These are phyloP conservation scores for Karalla daura DNA, from an alignment of 2,797 vertebrate species.

Conservation along the genomic window DNA sequence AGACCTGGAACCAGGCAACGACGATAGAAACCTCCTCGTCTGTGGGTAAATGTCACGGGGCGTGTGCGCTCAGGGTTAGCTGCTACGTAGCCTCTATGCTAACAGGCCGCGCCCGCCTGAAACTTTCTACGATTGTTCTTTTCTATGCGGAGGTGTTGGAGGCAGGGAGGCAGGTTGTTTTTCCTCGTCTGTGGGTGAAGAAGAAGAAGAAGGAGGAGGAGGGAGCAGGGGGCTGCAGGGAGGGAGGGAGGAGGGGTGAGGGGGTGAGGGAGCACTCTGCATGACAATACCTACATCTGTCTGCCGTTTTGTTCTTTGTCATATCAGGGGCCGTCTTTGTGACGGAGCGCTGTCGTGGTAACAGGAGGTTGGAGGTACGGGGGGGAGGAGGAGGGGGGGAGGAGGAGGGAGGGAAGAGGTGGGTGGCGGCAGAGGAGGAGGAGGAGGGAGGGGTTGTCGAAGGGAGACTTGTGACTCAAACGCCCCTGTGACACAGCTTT, in stretches of 20 bases:
- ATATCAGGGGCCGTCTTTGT: slow-evolving; percentile 89
- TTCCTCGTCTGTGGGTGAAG: slow-evolving; percentile 33
- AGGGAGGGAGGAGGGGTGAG: slow-evolving; percentile 6
- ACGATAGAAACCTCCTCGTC: too few relatives aligned
- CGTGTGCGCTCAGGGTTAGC: too few relatives aligned
- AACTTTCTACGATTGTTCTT: slow-evolving; percentile 44
- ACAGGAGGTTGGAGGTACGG: slow-evolving; percentile 93
- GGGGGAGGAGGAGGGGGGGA: slow-evolving; percentile 83
- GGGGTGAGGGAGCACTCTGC: slow-evolving; percentile 81
- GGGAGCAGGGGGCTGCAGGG: neutral
- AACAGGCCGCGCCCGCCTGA: too few relatives aligned
- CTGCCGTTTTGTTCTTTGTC: slow-evolving; percentile 92
- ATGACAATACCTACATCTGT: slow-evolving; percentile 99
- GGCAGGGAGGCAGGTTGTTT: slow-evolving; percentile 51
- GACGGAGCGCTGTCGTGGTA: slow-evolving; percentile 91
- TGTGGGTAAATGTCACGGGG: too few relatives aligned
- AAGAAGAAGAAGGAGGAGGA: slow-evolving; percentile 52
- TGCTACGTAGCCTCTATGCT: too few relatives aligned
- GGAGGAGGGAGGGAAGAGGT: slow-evolving; percentile 83
- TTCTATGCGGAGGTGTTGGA: slow-evolving; percentile 53
- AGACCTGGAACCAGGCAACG: too few relatives aligned
- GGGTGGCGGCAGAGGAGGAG: slow-evolving; percentile 77
- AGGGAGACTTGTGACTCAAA: slow-evolving; percentile 94
- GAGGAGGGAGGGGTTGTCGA: slow-evolving; percentile 79
- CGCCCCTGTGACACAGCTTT: slow-evolving; percentile 96